Conservation (phyloP, 2,888 invertebrate species). For the Agrilus biguttatus region DNA sequence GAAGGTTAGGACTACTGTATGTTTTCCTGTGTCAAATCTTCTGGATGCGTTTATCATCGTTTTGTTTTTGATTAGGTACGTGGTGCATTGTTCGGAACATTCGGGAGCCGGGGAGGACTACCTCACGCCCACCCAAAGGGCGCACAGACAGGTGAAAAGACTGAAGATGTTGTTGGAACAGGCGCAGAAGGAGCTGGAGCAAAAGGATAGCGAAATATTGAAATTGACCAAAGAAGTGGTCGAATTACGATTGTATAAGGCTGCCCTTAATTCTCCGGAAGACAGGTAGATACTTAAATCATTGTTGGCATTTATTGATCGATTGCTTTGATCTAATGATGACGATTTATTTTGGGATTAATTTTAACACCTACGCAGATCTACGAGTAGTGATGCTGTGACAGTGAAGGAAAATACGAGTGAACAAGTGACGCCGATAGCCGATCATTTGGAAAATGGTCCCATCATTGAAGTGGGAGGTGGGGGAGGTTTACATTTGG, state of each 20-base stretch:
- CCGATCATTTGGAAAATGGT: constrained; percentile 13
- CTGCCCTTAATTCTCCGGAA: constrained; percentile 63
- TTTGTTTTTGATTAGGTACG: constrained; percentile 42
- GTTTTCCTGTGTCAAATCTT: too few species aligned
- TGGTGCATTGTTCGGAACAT: constrained; percentile 73
- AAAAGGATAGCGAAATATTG: constrained; percentile 70
- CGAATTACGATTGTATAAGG: constrained; percentile 65
- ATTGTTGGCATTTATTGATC: constrained; percentile 30
- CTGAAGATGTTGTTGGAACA: constrained; percentile 57
- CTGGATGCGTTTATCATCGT: neutral
- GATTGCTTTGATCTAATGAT: too few species aligned
- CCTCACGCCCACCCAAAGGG: constrained; percentile 76
- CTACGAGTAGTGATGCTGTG: constrained; percentile 19
- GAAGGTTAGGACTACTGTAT: too few species aligned
- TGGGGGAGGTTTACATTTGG: constrained; percentile 9
- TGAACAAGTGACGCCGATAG: constrained; percentile 13
- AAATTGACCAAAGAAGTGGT: constrained; percentile 51
- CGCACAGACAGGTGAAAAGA: constrained; percentile 64
- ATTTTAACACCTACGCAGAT: too few species aligned
- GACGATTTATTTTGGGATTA: too few species aligned
- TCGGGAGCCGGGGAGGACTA: constrained; percentile 68
- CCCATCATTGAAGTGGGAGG: constrained; percentile 11
- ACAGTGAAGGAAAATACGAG: constrained; percentile 57
- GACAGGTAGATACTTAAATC: constrained; percentile 50
- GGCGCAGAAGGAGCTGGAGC: constrained; percentile 62